These are phyloP conservation scores for Chaetops frenatus DNA, from an alignment of 2,113 vertebrate species.

Conservation along the genomic window DNA sequence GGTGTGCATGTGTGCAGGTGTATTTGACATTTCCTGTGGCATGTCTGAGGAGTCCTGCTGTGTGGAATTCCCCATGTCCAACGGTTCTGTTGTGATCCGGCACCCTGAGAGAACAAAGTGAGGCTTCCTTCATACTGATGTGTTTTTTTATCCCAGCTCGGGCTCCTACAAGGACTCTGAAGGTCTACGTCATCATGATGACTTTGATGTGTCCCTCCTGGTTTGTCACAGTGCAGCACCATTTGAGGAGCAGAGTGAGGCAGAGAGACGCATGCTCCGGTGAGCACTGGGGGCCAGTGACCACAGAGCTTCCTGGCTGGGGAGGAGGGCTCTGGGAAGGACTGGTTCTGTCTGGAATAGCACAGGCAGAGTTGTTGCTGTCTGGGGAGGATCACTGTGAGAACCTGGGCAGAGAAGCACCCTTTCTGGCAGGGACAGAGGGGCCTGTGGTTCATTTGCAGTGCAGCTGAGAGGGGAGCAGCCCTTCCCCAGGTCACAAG, in stretches of 20 bases:
- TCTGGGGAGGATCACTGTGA: background rate
- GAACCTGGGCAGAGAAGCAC: background rate
- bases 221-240: constrained; percentile 91
- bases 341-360: background rate
- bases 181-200: constrained; percentile 91
- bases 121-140: background rate
- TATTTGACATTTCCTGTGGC: background rate
- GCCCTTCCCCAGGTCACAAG: background rate
- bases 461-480: background rate
- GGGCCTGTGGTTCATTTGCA: background rate
- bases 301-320: background rate
- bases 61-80: background rate
- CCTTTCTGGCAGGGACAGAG: background rate
- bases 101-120: background rate
- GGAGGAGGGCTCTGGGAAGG: background rate
- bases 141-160: constrained; percentile 72
- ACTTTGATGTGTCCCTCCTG: constrained; percentile 95
- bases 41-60: background rate
- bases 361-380: background rate
- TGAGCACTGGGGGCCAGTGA: constrained; percentile 16
- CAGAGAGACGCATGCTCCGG: constrained; percentile 89
- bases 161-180: constrained; percentile 94
- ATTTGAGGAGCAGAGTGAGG: constrained; percentile 95
- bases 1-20: fast-evolving
- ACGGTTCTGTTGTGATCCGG: background rate